Percentiles rank a stretch among this genome's conserved stretches.
phyloP scores from a whole-genome alignment of 2,797 vertebrate genomes.

The Danionella dracula region DNA sequence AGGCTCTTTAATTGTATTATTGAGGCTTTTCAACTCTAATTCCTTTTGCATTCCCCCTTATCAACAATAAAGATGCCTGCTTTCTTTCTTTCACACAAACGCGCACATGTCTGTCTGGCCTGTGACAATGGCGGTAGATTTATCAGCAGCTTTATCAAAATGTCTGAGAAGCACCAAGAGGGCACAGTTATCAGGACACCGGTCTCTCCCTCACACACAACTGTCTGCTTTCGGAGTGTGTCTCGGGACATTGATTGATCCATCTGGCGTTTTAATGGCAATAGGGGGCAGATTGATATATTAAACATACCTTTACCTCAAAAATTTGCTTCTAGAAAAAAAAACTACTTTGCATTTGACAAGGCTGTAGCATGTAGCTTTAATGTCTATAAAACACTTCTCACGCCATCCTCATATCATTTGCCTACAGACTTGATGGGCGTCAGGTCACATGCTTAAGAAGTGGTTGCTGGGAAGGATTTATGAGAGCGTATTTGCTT shows the following conservation, averaged over 20 bases:
- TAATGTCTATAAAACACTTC: constrained; percentile 2
- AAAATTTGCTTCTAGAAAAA: neutral
- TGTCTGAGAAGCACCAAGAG: neutral
- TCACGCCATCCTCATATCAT: constrained; percentile 5
- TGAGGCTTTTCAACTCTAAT: constrained; percentile 11
- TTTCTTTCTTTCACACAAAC: neutral
- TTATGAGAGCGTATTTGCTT: neutral
- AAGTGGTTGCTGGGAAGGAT: neutral
- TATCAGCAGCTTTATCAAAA: constrained; percentile 20
- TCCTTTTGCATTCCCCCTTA: constrained; percentile 1
- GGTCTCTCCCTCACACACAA: neutral
- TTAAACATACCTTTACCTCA: neutral
- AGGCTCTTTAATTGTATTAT: neutral
- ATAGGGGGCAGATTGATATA: neutral
- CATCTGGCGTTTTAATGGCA: neutral
- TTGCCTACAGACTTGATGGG: neutral
- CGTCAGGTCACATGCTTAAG: neutral
- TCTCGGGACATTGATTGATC: constrained; percentile 8
- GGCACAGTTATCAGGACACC: constrained; percentile 18
- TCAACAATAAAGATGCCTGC: constrained; percentile 13
- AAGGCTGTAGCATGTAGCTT: neutral
- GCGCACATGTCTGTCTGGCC: neutral
- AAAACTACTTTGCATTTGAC: no score
- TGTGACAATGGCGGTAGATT: constrained; percentile 15
- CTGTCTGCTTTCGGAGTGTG: neutral